Evolutionary conservation across 1,140 invertebrate genomes (phyloP), one percentile per base, ranked within the genome.

Genomic region (Eubasilissa regina): DNA sequence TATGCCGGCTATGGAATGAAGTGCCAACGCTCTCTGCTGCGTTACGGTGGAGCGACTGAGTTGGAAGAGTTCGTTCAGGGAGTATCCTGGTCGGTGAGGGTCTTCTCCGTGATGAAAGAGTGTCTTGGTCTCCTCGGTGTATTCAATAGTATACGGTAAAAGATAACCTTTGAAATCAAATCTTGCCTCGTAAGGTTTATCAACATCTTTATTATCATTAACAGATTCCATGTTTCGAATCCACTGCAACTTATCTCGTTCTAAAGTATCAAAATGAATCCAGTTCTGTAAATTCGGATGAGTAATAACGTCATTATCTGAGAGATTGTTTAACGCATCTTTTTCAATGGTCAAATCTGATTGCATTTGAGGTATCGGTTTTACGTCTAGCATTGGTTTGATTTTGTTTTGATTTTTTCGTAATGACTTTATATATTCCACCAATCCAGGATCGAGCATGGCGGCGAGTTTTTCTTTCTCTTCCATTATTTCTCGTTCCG

Each of bases 31-130:
- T 83, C 95, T 92, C 86, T 98, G 97, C 84, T 97, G 96, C 43
- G 90, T 83, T 85, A 93, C 85, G 89, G 94, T 87, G 89, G 93
- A 90, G 85, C 92, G 90, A 72, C 82, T 88, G 3, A 98, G 86
- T 81, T 95, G 93, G 84, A 97, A 92, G 0, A 98, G 86, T 89
- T 98, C 97, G 83, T 94, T 94, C 1, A 98, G 84, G 1, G 95
- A 94, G 85, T 98, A 98, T 0, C 97, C 97, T 15, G 97, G 94
- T 84, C 96, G 91, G 83, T 96, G 94, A 21, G 96, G 94, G 87
- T 98, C 97, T 83, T 97, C 94, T 0, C 96, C 97, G 87, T 98
- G 97, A 87, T 98, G 95, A 89, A 97, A 96, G 7, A 98, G 89
- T 92, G 88, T 81, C 88, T 90, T 84, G 88, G 87, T 85, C 87